These are phyloP conservation scores for Cosmopolites sordidus DNA, from an alignment of 2,888 invertebrate species.

Conservation along the genomic window DNA sequence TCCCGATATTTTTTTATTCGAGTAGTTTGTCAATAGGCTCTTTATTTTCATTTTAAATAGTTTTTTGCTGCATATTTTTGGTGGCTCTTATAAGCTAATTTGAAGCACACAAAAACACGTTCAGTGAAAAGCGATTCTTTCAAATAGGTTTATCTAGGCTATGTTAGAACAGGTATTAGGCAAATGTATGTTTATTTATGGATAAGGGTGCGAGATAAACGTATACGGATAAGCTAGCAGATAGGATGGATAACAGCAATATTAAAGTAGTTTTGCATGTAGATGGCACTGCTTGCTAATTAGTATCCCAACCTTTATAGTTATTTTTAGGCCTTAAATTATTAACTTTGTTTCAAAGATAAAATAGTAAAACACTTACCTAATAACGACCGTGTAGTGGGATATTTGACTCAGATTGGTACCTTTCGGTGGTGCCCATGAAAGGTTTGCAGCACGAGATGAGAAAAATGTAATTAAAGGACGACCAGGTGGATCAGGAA, in stretches of 20 bases:
- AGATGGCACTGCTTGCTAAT: not conserved
- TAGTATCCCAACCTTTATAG: not conserved
- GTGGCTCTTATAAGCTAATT: no score
- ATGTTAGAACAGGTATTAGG: not conserved
- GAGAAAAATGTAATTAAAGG: conserved; percentile 70
- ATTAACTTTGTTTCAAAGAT: not conserved
- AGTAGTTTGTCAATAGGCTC: no score
- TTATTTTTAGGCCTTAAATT: not conserved
- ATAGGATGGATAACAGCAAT: not conserved
- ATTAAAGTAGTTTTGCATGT: conserved; percentile 1
- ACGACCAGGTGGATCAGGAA: conserved; percentile 66
- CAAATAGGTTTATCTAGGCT: not conserved
- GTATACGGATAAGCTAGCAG: conserved; percentile 8
- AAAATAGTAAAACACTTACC: conserved; percentile 53
- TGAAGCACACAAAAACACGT: no score
- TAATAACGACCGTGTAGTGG: conserved; percentile 68
- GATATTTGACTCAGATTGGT: conserved; percentile 65
- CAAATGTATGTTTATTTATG: conserved; percentile 10
- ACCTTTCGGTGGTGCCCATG: conserved; percentile 69
- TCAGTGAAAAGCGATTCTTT: not conserved
- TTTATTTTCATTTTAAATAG: no score
- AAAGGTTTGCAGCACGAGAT: conserved; percentile 67
- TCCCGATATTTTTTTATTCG: no score
- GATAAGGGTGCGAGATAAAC: conserved; percentile 21
- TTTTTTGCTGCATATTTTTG: no score